Conservation (phyloP, 30 jellyfish, hydroid and myxozoan species). For the Aurelia aurita region DNA sequence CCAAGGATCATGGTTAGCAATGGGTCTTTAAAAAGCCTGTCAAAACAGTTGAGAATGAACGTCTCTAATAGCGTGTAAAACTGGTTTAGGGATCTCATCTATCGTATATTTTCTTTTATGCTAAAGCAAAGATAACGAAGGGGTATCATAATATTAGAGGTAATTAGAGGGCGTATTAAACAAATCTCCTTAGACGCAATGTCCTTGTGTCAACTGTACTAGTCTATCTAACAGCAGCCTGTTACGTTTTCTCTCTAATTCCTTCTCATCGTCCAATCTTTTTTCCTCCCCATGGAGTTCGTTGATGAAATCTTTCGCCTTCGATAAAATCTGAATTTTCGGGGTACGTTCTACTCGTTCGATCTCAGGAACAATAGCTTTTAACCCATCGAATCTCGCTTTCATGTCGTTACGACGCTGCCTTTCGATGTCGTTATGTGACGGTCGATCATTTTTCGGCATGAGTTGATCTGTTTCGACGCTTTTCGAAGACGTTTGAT, state of each 20-base stretch:
- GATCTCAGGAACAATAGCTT: conserved; percentile 65
- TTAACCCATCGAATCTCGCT: conserved; percentile 65
- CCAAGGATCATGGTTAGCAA: too few relatives aligned
- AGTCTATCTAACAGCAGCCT: conserved; percentile 60
- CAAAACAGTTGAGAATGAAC: too few relatives aligned
- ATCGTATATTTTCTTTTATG: too few relatives aligned
- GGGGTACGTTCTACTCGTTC: conserved; percentile 72
- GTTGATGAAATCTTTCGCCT: conserved; percentile 62
- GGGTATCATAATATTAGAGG: too few relatives aligned
- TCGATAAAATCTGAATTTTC: conserved; percentile 59
- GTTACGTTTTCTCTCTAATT: conserved; percentile 46
- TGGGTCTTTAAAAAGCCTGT: too few relatives aligned
- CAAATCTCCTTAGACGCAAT: too few relatives aligned
- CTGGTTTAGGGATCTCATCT: too few relatives aligned
- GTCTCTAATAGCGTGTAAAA: too few relatives aligned
- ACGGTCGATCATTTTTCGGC: conserved; percentile 30
- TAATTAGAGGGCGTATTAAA: too few relatives aligned
- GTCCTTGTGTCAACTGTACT: conserved; percentile 48
- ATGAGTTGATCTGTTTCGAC: not conserved
- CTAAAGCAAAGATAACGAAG: too few relatives aligned
- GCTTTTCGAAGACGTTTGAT: not conserved
- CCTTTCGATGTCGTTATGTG: conserved; percentile 80
- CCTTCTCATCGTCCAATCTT: conserved; percentile 54
- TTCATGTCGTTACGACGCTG: conserved; percentile 83
- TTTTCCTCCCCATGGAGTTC: conserved; percentile 56